phyloP scores from a whole-genome alignment of 1,140 invertebrate species.

The Dreissena polymorpha region DNA sequence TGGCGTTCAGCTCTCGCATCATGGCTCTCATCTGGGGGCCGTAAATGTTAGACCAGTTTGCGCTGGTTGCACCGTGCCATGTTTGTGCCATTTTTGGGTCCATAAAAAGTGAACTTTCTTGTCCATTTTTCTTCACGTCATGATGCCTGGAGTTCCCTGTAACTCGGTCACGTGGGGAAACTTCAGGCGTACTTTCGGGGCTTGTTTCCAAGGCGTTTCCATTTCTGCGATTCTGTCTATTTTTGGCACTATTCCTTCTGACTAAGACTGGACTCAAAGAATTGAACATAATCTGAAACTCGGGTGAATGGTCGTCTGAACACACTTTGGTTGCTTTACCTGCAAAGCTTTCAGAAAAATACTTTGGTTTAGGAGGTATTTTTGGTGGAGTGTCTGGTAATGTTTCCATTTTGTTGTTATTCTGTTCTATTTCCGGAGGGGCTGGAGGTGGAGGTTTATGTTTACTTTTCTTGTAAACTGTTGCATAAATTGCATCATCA shows the following conservation, averaged over 20 bases:
- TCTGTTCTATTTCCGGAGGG: conserved; percentile 13
- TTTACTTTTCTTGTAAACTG: conserved; percentile 42
- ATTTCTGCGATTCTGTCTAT: conserved; percentile 14
- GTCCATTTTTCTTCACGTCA: conserved; percentile 4
- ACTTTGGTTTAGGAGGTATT: conserved; percentile 41
- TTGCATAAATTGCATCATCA: conserved; percentile 38
- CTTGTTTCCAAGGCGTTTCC: conserved; percentile 37
- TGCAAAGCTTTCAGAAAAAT: conserved; percentile 37
- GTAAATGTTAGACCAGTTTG: conserved; percentile 62
- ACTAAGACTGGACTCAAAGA: conserved; percentile 70
- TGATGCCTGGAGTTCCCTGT: neutral
- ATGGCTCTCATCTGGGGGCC: conserved; percentile 59
- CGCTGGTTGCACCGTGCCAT: conserved; percentile 63
- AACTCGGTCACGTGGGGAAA: conserved; percentile 11
- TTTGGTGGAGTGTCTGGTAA: conserved; percentile 13
- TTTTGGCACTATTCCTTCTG: conserved; percentile 55
- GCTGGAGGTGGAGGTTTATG: conserved; percentile 32
- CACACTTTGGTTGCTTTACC: conserved; percentile 1
- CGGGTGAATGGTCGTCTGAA: conserved; percentile 61
- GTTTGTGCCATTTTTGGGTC: conserved; percentile 64
- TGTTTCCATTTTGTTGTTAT: no score
- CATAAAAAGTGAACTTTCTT: conserved; percentile 45
- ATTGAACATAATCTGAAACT: conserved; percentile 73
- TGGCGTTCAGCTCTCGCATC: conserved; percentile 41
- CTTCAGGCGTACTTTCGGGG: conserved; percentile 41